Percentiles rank a stretch among this genome's conserved stretches.
These are phyloP conservation scores for Zaprionus africanus DNA, from an alignment of 1,140 invertebrate genomes.

Conservation along the genomic window DNA sequence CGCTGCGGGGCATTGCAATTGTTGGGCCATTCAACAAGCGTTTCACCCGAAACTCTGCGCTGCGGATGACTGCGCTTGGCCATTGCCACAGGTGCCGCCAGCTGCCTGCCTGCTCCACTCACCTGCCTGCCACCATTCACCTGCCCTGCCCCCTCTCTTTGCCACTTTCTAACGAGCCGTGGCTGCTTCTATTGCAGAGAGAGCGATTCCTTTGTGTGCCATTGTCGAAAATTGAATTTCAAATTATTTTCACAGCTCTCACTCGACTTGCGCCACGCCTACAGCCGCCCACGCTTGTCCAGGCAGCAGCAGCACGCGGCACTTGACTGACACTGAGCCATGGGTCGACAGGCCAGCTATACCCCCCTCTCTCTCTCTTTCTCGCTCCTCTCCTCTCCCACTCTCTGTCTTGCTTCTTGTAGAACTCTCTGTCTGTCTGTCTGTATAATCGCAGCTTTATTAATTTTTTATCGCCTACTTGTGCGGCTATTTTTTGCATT, in stretches of 20 bases:
- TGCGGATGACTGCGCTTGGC: constrained; percentile 10
- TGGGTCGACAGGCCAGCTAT: not conserved
- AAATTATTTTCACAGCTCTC: constrained; percentile 82
- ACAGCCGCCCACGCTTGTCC: not conserved
- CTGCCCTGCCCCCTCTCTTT: not conserved
- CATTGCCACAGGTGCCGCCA: constrained; percentile 43
- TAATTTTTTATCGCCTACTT: constrained; percentile 83
- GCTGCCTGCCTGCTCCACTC: not conserved
- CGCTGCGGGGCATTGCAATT: constrained; percentile 64
- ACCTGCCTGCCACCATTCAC: not conserved
- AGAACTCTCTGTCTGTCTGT: constrained; percentile 39
- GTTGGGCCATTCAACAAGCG: constrained; percentile 78
- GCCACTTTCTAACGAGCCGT: constrained; percentile 51
- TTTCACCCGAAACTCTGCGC: constrained; percentile 10
- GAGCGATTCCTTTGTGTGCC: constrained; percentile 80
- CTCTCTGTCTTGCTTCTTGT: constrained; percentile 3
- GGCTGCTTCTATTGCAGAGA: constrained; percentile 39
- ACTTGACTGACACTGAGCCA: constrained; percentile 73
- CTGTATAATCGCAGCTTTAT: constrained; percentile 82
- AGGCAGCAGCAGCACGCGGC: not conserved
- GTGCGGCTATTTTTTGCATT: constrained; percentile 80
- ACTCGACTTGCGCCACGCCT: constrained; percentile 27
- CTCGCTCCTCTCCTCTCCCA: too few species aligned
- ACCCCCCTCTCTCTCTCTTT: not conserved
- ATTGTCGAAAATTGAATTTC: constrained; percentile 83